These are phyloP conservation scores for Lepidocyrtoides sp. DNA, from an alignment of 2,888 invertebrate genomes.

Conservation along the genomic window DNA sequence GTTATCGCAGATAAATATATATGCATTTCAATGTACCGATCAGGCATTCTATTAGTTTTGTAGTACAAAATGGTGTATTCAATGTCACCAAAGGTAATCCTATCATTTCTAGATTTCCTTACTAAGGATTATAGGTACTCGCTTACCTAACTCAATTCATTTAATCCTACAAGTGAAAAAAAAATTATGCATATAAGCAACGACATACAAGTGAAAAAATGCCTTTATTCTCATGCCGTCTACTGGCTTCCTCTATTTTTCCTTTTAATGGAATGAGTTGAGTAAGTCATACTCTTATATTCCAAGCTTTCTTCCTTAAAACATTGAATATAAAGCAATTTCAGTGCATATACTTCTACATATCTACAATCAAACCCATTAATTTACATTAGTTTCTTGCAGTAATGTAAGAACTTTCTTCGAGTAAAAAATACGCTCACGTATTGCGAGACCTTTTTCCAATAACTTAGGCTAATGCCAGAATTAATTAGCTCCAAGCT, in stretches of 20 bases:
- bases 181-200: slow-evolving; percentile 48
- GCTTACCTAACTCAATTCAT: slow-evolving; percentile 46
- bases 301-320: too few species aligned
- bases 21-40: not conserved
- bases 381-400: too few species aligned
- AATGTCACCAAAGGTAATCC: slow-evolving; percentile 69
- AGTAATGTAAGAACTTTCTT: too few species aligned
- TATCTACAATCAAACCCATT: too few species aligned
- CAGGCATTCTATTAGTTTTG: not conserved
- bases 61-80: not conserved
- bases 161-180: not conserved
- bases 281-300: too few species aligned
- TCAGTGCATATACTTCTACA: too few species aligned
- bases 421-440: too few species aligned
- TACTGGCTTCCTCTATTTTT: not conserved
- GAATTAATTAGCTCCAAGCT: too few species aligned
- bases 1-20: not conserved
- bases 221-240: not conserved
- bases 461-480: too few species aligned
- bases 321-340: too few species aligned
- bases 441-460: too few species aligned
- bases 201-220: slow-evolving; percentile 30
- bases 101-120: slow-evolving; percentile 63
- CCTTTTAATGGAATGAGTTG: slow-evolving; percentile 25
- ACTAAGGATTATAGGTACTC: slow-evolving; percentile 45